Evolutionary conservation across 2,888 invertebrate species (phyloP), one percentile per base, ranked within the genome.

Genomic region (Temnothorax ravouxi): DNA sequence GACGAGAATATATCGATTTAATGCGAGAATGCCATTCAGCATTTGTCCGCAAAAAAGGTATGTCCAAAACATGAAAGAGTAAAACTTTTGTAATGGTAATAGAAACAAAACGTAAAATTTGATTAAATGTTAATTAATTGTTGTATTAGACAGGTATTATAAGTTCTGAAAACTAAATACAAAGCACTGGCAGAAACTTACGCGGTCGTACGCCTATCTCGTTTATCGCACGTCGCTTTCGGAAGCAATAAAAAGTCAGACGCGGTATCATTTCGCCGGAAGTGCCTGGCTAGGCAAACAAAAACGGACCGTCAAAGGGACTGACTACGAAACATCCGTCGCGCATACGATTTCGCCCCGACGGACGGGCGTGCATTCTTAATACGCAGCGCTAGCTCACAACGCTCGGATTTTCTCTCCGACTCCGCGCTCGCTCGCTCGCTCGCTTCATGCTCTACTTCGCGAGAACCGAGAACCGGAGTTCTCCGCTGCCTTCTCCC

Each of bases 361-460:
- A 41, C 34, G 34, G 50, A 34, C 52, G 47, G 47, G 29, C 75
- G 64, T 50, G 56, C 69, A 75, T 67, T 71, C 71, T 80, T 71
- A 29, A 76, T 61, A 29, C 44, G 81, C 29, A n/a, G 21, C 69
- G n/a, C 56, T 54, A 62, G 54, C 34, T 41, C 64, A 15, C 66
- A 74, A 80, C 71, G n/a, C 77, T 83, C 77, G 79, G 13, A 84
- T 89, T 88, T 86, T 86, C 85, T 79, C 52, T 41, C 52, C 56
- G 29, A 25, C 29, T 41, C 34, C 15, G 25, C 21, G 34, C 50
- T 47, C 79, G 44, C 13, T 79, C 47, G 34, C 50, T 47, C 79
- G 44, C n/a, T 88, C 91, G 87, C 92, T 94, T 94, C 93, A 94
- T 92, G 94, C 94, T 93, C 94, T 93, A 94, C 93, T 94, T 94